Evolutionary conservation across 2,113 vertebrate species (phyloP), one percentile per base, ranked within the genome.

Genomic region (Centropus bengalensis): DNA sequence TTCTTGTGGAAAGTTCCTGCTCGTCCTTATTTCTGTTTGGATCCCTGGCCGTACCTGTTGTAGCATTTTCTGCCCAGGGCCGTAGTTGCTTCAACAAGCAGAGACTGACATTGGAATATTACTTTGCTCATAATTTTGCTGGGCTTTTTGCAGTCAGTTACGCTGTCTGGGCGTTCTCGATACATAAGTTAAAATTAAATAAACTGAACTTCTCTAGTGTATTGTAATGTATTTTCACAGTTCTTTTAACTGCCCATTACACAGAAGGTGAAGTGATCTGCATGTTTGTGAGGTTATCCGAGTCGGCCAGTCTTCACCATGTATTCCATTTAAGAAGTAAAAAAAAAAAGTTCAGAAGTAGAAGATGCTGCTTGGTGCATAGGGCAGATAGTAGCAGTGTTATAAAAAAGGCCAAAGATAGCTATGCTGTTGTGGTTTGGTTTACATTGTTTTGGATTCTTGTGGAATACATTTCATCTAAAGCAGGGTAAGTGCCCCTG

Each of bases 231-330:
- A 9, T 51, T 13, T 56, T 52, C 19, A 8, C 23, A 45, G 4
- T 2, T 19, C 27, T n/a, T n/a, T 4, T 1, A 44, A 5, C 26
- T 7, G 11, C 1, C 4, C 8, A 3, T 51, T 38, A 9, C 36
- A 2, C 6, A 3, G 45, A 68, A 82, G 49, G 38, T 45, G 23
- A 54, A 73, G 30, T 9, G 52, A 33, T 69, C 22, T 0, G 0
- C 21, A 0, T 18, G n/a, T 47, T 56, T 42, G 0, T 18, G 24
- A 73, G 40, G 9, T 73, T 82, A 4, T 28, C 12, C 7, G 17
- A 26, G 5, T 58, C 21, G 7, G 5, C 38, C 5, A 9, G 6
- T 42, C 5, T 7, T 76, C 5, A 14, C 33, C 14, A 86, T 80
- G 44, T 9, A 69, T 6, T 5, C 6, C 8, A 1, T 77, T 69